phyloP scores from a whole-genome alignment of 2,888 invertebrate genomes.

The Dichetophora obliterata region DNA sequence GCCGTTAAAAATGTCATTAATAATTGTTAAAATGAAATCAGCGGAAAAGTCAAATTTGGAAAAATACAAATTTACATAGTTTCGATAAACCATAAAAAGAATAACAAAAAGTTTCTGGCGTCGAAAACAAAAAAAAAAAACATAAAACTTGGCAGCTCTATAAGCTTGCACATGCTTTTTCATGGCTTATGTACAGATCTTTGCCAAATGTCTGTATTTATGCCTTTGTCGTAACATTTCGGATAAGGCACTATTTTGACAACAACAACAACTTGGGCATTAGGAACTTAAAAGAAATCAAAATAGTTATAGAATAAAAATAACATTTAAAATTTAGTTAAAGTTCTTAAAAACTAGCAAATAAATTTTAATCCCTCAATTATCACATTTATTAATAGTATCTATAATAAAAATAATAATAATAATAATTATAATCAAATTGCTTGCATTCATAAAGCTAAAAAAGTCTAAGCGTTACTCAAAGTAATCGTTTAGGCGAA shows the following conservation, averaged over 20 bases:
- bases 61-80: background rate
- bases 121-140: background rate
- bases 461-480: no score
- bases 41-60: background rate
- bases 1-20: constrained; percentile 31
- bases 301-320: background rate
- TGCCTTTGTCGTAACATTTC: background rate
- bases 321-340: background rate
- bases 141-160: background rate
- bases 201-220: no score
- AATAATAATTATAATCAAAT: background rate
- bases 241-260: background rate
- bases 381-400: background rate
- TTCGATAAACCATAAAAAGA: background rate
- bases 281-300: constrained; percentile 1
- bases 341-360: background rate
- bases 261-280: constrained; percentile 20
- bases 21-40: background rate
- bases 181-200: no score
- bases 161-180: no score
- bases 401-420: no score
- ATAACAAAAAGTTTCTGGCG: background rate
- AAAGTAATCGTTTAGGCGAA: no score
- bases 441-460: background rate
- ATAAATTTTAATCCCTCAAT: background rate